These are phyloP conservation scores for Zingel zingel DNA, from an alignment of 2,113 vertebrate genomes.

Conservation along the genomic window DNA sequence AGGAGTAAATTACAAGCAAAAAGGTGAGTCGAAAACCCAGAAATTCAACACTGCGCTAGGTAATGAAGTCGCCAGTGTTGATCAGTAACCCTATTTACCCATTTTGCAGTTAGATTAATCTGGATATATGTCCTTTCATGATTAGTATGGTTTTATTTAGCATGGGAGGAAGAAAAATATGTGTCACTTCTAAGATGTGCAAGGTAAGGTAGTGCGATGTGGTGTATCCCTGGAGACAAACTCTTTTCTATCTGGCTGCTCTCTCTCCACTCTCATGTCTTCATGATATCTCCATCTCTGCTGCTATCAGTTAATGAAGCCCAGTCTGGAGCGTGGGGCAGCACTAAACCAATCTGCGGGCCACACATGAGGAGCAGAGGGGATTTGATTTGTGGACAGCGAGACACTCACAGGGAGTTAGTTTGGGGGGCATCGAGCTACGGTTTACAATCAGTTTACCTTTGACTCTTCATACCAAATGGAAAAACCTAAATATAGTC, in stretches of 20 bases:
- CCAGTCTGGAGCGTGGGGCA: conserved; percentile 55
- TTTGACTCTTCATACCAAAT: conserved; percentile 52
- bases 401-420: conserved; percentile 52
- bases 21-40: neutral
- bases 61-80: conserved; percentile 29
- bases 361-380: conserved; percentile 56
- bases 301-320: conserved; percentile 83
- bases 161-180: neutral
- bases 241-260: conserved; percentile 27
- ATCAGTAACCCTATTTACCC: conserved; percentile 44
- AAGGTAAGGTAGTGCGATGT: conserved; percentile 16
- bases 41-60: neutral
- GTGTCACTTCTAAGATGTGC: neutral
- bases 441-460: conserved; percentile 36
- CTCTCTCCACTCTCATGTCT: conserved; percentile 45
- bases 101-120: conserved; percentile 19
- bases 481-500: conserved; percentile 53
- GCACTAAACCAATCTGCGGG: conserved; percentile 72
- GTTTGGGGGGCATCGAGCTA: conserved; percentile 22
- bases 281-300: conserved; percentile 78
- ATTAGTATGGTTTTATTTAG: neutral
- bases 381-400: conserved; percentile 58
- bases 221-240: conserved; percentile 24
- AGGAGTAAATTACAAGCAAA: conserved; percentile 13
- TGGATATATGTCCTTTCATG: conserved; percentile 24